Evolutionary conservation across 1,140 invertebrate genomes (phyloP), one percentile per base, ranked within the genome.

Genomic region (Pseudobourletiella spinata): DNA sequence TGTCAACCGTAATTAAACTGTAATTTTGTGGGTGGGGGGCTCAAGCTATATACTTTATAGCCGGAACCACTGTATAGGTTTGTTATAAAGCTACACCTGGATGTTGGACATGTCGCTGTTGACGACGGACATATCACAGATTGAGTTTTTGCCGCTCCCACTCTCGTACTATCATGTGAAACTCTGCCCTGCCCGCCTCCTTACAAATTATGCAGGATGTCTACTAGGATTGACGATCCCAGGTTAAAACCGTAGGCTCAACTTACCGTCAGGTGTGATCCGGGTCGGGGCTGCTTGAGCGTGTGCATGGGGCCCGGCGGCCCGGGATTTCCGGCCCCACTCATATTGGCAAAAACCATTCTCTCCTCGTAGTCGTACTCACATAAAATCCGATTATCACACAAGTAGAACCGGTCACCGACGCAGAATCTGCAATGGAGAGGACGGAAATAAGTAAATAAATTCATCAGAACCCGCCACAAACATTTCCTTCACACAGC

Each of bases 321-420:
- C 26, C 46, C 59, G 39, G 25, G 25, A 24, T 32, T 55, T 11
- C 51, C 52, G 20, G 55, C 48, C 14, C 32, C 42, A 55, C 29
- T 61, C 74, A 81, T 75, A 70, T 84, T 90, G 25, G 89, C 89
- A 73, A 91, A 93, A 59, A 91, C 85, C 75, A 91, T 81, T 70
- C 89, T 77, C 75, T 94, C 91, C 75, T 94, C 89, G 77, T 94
- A 95, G 76, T 95, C 91, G 75, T 91, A 91, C 74, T 94, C 89
- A 77, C 91, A 95, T 1, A 95, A 81, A 66, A 95, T 92, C 78
- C 91, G 91, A 78, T 93, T 94, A 76, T 94, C 89, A 76, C 87
- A 91, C 66, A 94, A 76, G 75, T 91, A 94, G 76, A 92, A 95
- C 70, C 87, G 81, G 74, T 95, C 91, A 2, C 91, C 91, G 3